Evolutionary conservation across 2,888 invertebrate species (phyloP).

Genomic region (Vanessa cardui): DNA sequence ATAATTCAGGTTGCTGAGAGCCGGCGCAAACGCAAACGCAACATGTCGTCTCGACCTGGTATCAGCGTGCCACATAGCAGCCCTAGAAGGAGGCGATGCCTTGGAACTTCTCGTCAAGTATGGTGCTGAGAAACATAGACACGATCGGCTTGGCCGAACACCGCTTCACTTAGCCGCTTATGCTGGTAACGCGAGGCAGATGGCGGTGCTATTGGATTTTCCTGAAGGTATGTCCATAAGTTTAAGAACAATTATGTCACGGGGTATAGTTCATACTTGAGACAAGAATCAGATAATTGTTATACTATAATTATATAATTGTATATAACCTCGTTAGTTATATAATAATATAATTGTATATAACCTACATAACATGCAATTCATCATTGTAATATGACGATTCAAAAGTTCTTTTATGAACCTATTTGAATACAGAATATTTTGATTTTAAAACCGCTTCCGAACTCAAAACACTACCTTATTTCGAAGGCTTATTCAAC

Average conservation of each 20-base stretch:
- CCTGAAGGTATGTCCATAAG: constrained; percentile 62
- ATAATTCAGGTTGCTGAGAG: constrained; percentile 63
- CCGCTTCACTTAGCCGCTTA: constrained; percentile 78
- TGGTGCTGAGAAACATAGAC: constrained; percentile 69
- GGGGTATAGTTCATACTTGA: too few species aligned
- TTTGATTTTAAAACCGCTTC: too few species aligned
- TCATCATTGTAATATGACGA: too few species aligned
- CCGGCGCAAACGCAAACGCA: constrained; percentile 77
- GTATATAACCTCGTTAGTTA: too few species aligned
- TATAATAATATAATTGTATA: too few species aligned
- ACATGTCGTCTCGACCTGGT: constrained; percentile 72
- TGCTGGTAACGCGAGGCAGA: constrained; percentile 70
- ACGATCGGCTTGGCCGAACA: constrained; percentile 71
- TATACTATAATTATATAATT: too few species aligned
- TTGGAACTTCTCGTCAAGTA: constrained; percentile 66
- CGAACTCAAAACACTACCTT: too few species aligned
- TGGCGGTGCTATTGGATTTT: constrained; percentile 69
- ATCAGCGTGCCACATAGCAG: constrained; percentile 76
- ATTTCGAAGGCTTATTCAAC: too few species aligned
- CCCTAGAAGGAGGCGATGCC: constrained; percentile 66
- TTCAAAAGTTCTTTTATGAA: too few species aligned
- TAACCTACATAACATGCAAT: neutral
- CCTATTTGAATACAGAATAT: too few species aligned
- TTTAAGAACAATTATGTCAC: neutral
- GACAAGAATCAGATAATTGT: too few species aligned